phyloP scores from a whole-genome alignment of 1,140 invertebrate species.

The Zaprionus taronus region DNA sequence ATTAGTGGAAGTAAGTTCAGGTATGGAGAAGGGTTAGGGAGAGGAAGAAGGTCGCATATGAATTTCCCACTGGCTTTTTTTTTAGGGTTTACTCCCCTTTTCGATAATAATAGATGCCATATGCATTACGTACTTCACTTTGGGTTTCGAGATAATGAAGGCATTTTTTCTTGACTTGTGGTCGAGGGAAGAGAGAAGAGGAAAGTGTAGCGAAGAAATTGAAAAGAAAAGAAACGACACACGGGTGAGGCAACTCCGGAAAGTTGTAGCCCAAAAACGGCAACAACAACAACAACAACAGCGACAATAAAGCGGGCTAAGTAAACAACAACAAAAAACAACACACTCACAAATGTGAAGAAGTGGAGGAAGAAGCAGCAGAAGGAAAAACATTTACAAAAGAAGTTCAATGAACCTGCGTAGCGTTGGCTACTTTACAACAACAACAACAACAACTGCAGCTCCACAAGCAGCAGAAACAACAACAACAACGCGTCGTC shows the following conservation, averaged over 20 bases:
- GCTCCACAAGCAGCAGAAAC: conserved; percentile 14
- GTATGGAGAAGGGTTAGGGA: not conserved
- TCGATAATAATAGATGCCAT: not conserved
- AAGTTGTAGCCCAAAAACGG: conserved; percentile 63
- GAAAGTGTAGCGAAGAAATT: conserved; percentile 52
- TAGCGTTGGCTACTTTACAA: conserved; percentile 69
- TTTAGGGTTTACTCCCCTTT: conserved; percentile 20
- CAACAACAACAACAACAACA: conserved; percentile 39
- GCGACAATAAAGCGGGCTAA: conserved; percentile 68
- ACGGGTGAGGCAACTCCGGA: conserved; percentile 52
- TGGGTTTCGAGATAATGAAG: conserved; percentile 60
- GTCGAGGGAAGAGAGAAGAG: conserved; percentile 1
- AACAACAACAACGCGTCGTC: conserved; percentile 17
- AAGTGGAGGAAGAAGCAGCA: conserved; percentile 46
- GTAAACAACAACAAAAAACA: conserved; percentile 63
- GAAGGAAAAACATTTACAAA: conserved; percentile 75
- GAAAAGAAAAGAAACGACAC: conserved; percentile 33
- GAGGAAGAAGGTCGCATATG: conserved; percentile 28
- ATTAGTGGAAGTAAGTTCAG: conserved; percentile 24
- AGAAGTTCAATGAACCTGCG: conserved; percentile 75
- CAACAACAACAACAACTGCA: conserved; percentile 21
- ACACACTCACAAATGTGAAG: conserved; percentile 40
- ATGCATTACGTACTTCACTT: conserved; percentile 19
- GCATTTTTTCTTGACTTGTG: conserved; percentile 55
- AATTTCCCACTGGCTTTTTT: conserved; percentile 61